Conservation (phyloP, 2,113 vertebrate genomes). For the Cyphomyrus discorhynchus region DNA sequence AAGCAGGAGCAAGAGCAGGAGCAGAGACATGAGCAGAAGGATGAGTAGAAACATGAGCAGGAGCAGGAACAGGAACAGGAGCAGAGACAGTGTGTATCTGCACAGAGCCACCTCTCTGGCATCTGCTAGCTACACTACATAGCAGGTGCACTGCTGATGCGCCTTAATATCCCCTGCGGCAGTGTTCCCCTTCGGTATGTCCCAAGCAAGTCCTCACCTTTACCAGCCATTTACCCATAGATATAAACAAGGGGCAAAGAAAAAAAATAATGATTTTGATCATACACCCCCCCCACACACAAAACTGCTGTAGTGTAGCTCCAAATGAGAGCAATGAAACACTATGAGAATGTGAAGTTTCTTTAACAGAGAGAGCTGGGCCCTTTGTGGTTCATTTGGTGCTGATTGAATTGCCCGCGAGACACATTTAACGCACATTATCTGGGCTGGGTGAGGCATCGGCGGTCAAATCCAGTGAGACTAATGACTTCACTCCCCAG, state of each 20-base stretch:
- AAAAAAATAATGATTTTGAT: not conserved
- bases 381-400: slow-evolving; percentile 21
- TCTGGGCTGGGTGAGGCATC: slow-evolving; percentile 18
- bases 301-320: not conserved
- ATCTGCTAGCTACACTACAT: not conserved
- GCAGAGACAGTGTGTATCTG: not conserved
- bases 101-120: not conserved
- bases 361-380: not conserved
- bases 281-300: not conserved
- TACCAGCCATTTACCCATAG: not conserved
- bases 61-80: not conserved
- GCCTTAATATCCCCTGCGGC: not conserved
- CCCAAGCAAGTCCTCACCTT: not conserved
- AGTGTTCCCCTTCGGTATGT: not conserved
- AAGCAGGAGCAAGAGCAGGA: no score
- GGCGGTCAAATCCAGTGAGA: slow-evolving; percentile 10
- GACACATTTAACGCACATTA: slow-evolving; percentile 22
- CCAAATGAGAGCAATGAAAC: not conserved
- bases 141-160: not conserved
- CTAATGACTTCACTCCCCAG: slow-evolving; percentile 16
- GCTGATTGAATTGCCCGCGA: slow-evolving; percentile 14
- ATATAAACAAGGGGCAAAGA: not conserved
- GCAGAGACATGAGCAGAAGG: no score
- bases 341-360: not conserved
- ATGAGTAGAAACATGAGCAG: not conserved